These are phyloP conservation scores for Tanytarsus gracilentus DNA, from an alignment of 2,888 invertebrate species.

Conservation along the genomic window DNA sequence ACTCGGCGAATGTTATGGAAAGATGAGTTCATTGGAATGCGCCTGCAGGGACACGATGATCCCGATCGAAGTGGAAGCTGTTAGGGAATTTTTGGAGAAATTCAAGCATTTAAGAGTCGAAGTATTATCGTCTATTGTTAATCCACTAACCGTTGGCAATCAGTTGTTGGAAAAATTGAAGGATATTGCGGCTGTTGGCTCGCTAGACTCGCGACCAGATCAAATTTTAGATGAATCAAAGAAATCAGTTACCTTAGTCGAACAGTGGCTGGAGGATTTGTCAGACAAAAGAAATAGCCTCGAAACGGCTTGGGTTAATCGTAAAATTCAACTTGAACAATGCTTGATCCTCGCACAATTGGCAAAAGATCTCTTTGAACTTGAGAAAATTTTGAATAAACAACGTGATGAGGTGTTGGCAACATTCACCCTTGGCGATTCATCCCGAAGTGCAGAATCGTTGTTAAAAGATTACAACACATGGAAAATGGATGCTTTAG, in stretches of 20 bases:
- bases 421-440: slow-evolving; percentile 53
- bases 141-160: slow-evolving; percentile 72
- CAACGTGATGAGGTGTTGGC: slow-evolving; percentile 49
- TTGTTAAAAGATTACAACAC: slow-evolving; percentile 60
- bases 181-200: slow-evolving; percentile 63
- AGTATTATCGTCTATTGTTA: slow-evolving; percentile 67
- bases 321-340: slow-evolving; percentile 69
- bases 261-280: slow-evolving; percentile 63
- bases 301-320: slow-evolving; percentile 57
- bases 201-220: slow-evolving; percentile 64
- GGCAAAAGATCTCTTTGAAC: slow-evolving; percentile 58
- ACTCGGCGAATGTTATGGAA: slow-evolving; percentile 58
- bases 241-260: slow-evolving; percentile 53
- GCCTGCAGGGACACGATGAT: slow-evolving; percentile 58
- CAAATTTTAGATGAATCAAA: slow-evolving; percentile 48
- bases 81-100: slow-evolving; percentile 57
- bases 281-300: slow-evolving; percentile 65
- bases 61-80: slow-evolving; percentile 62
- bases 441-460: slow-evolving; percentile 56
- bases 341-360: slow-evolving; percentile 64
- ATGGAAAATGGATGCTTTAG: slow-evolving; percentile 60
- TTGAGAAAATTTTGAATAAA: slow-evolving; percentile 51
- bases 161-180: slow-evolving; percentile 62
- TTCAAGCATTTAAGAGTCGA: slow-evolving; percentile 62
- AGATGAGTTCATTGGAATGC: slow-evolving; percentile 58